Evolutionary conservation across 37 sponge, comb jelly and placozoan genomes (phyloP), one percentile per base, ranked within the genome.

Genomic region (Haliclona indistincta): DNA sequence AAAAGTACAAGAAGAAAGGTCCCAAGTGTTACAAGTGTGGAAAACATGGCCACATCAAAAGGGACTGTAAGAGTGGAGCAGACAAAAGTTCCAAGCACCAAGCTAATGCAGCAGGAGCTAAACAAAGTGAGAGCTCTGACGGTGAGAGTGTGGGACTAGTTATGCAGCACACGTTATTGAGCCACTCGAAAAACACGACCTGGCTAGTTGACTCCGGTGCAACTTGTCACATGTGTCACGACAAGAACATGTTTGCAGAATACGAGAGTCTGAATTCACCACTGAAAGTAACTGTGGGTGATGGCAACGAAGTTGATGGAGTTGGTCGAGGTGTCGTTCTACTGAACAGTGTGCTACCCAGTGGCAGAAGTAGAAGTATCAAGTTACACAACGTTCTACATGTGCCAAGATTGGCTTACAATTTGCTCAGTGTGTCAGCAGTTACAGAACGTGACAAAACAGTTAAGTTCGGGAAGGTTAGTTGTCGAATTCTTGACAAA

Each of bases 131-230:
- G 41, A 61, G 35, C 47, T 76, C 66, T 30, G 77, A 76, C 51
- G 64, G 52, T 63, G 76, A 75, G 43, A 76, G 65, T 30, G 63
- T 47, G 1, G 43, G 76, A 75, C 63, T 69, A 10, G 44, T 69
- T 69, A 54, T 54, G 30, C 47, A 54, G 30, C 71, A 71, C 35
- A 54, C 71, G 52, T 45, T 71, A 54, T n/a, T n/a, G n/a, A n/a
- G n/a, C n/a, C n/a, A n/a, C n/a, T 71, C 71, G 20, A 33, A 39
- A 66, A 66, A 37, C 34, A 66, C 38, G 35, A 36, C 29, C 71
- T 76, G 77, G 66, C 44, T 76, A 25, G 45, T 76, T 30, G 77
- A 76, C 64, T 76, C 53, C 45, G 65, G 65, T 29, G 77, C 77
- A 47, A 76, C 77, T 29, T 64, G 65, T 41, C 64, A 76, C 51